Percentiles rank a stretch among this genome's conserved stretches.
These are phyloP conservation scores for Spinibarbus caldwelli DNA, from an alignment of 2,797 vertebrate species.

Conservation along the genomic window DNA sequence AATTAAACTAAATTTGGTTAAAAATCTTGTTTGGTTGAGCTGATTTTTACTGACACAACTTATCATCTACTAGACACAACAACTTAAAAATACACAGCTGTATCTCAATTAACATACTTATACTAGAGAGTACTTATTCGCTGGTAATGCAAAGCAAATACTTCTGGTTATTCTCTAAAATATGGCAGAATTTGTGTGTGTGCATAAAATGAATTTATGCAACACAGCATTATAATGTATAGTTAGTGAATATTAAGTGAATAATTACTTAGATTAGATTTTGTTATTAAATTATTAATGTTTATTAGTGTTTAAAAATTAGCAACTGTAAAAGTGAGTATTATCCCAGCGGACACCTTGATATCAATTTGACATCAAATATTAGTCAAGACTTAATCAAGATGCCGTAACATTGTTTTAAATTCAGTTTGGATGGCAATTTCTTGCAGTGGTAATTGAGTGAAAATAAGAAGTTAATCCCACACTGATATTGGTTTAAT, in stretches of 20 bases:
- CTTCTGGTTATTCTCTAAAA: neutral
- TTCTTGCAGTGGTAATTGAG: too few relatives aligned
- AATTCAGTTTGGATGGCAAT: too few relatives aligned
- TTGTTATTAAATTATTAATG: too few relatives aligned
- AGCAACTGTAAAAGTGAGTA: neutral
- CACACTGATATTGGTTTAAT: too few relatives aligned
- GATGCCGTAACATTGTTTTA: too few relatives aligned
- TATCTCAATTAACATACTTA: neutral
- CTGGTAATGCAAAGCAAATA: neutral
- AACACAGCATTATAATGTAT: too few relatives aligned
- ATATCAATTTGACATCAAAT: too few relatives aligned
- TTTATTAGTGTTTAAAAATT: neutral
- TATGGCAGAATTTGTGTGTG: neutral
- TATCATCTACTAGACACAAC: neutral
- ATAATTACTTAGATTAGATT: too few relatives aligned
- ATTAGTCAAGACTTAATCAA: too few relatives aligned
- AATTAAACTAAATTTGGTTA: neutral
- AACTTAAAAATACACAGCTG: neutral
- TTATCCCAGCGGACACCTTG: neutral
- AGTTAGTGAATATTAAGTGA: too few relatives aligned
- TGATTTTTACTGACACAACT: neutral
- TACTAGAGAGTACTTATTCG: neutral
- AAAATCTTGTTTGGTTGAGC: neutral
- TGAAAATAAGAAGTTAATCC: neutral
- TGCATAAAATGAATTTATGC: too few relatives aligned